Percentiles rank a stretch among this genome's conserved stretches.
phyloP scores from a whole-genome alignment of 2,113 vertebrate species.

The Caretta caretta region DNA sequence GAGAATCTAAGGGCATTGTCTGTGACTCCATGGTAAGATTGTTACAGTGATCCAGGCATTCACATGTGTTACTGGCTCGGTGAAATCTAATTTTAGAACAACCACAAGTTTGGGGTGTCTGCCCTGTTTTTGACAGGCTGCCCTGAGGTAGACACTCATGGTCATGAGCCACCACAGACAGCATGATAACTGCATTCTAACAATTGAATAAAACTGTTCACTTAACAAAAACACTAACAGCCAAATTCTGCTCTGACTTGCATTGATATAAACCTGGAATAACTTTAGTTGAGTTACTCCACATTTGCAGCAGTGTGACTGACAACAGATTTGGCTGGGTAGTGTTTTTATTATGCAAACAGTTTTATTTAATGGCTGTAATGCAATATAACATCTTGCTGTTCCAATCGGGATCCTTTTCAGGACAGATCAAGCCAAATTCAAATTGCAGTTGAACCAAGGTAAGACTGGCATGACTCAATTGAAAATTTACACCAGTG shows the following conservation, averaged over 20 bases:
- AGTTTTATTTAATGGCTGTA: neutral
- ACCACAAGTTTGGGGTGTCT: neutral
- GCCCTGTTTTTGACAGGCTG: neutral
- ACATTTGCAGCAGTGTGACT: neutral
- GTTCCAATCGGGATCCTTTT: neutral
- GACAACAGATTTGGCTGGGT: conserved; percentile 11
- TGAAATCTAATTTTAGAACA: neutral
- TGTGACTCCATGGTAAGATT: neutral
- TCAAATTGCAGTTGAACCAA: accelerated
- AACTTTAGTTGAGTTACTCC: conserved; percentile 28
- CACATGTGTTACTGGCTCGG: neutral
- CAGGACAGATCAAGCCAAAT: neutral
- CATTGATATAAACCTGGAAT: neutral
- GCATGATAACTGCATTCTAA: neutral
- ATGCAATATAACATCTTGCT: neutral
- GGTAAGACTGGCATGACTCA: neutral
- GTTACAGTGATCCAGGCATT: neutral
- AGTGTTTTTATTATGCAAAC: neutral
- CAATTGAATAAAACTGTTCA: neutral
- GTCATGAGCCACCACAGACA: neutral
- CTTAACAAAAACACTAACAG: neutral
- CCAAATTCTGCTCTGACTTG: neutral
- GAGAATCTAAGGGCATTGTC: neutral
- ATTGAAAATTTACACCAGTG: neutral
- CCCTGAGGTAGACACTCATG: neutral